phyloP scores from a whole-genome alignment of 2,113 vertebrate genomes.

The Bothrops jararaca region DNA sequence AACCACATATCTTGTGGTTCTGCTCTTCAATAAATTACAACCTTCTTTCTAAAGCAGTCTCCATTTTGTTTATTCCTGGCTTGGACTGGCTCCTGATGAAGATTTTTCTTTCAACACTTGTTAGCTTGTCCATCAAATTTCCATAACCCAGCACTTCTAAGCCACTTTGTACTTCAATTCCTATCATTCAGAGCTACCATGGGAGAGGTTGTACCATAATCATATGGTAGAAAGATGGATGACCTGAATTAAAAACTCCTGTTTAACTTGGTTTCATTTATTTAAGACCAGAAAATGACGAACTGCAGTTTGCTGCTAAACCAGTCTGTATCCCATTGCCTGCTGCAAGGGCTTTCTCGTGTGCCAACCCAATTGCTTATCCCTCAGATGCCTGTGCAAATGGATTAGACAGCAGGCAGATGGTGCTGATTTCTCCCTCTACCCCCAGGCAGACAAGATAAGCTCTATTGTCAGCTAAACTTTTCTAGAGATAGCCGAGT shows the following conservation, averaged over 20 bases:
- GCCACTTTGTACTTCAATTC: neutral
- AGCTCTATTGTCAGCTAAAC: conserved; percentile 23
- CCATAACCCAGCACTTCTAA: neutral
- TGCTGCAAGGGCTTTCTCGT: neutral
- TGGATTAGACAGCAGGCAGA: conserved; percentile 38
- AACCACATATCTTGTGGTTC: too few species aligned
- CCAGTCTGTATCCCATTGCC: neutral
- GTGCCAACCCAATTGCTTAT: conserved; percentile 3
- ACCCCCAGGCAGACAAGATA: neutral
- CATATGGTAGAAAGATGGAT: rapidly evolving
- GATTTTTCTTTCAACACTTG: too few species aligned
- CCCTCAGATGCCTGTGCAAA: neutral
- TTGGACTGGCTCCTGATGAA: too few species aligned
- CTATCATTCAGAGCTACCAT: neutral
- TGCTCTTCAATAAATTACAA: too few species aligned
- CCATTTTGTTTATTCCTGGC: too few species aligned
- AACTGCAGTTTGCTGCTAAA: neutral
- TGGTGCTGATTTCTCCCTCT: conserved; percentile 10
- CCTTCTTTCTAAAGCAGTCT: too few species aligned
- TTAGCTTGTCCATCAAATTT: neutral
- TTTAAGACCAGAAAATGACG: neutral
- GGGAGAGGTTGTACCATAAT: neutral
- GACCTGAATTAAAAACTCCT: neutral
- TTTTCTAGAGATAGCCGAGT: conserved; percentile 14
- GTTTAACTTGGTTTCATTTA: neutral